Conservation (phyloP, 2,113 vertebrate genomes). For the Nothobranchius kuhntae region DNA sequence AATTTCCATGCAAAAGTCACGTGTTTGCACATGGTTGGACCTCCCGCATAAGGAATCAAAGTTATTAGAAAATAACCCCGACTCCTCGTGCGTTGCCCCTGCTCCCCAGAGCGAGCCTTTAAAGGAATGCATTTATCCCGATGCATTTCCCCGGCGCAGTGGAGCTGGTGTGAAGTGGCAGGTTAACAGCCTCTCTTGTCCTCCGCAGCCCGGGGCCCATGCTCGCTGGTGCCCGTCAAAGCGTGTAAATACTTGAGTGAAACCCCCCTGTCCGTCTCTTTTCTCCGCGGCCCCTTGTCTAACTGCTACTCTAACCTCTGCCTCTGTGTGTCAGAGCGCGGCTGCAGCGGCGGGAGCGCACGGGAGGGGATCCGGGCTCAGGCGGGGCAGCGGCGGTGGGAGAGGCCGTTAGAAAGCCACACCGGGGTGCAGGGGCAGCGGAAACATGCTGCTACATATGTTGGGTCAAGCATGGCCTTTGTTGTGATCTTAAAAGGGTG, state of each 20-base stretch:
- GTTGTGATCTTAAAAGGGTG: slow-evolving; percentile 85
- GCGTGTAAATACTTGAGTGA: slow-evolving; percentile 85
- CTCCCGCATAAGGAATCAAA: no score
- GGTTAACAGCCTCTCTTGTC: slow-evolving; percentile 89
- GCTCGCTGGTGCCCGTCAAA: slow-evolving; percentile 82
- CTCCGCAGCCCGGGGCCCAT: slow-evolving; percentile 25
- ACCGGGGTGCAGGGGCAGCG: slow-evolving; percentile 80
- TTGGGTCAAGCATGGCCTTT: slow-evolving; percentile 90
- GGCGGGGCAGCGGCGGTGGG: slow-evolving; percentile 80
- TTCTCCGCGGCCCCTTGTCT: slow-evolving; percentile 72
- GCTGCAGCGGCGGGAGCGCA: slow-evolving; percentile 81
- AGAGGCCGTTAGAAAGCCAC: slow-evolving; percentile 79
- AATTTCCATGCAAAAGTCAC: no score
- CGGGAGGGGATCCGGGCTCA: slow-evolving; percentile 79
- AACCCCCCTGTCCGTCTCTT: slow-evolving; percentile 69
- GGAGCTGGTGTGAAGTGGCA: slow-evolving; percentile 84
- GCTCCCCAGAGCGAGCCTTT: slow-evolving; percentile 66
- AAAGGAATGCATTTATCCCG: slow-evolving; percentile 79
- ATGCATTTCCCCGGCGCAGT: slow-evolving; percentile 70
- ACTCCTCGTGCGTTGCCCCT: background rate
- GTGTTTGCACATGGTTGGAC: no score
- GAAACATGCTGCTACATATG: slow-evolving; percentile 90
- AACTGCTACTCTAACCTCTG: slow-evolving; percentile 89
- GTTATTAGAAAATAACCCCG: no score
- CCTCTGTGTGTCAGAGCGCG: slow-evolving; percentile 74